A percentile compares a stretch with the other conserved stretches of the same genome.
phyloP scores from a whole-genome alignment of 1,140 invertebrate genomes.

The Drosophila sturtevanti region DNA sequence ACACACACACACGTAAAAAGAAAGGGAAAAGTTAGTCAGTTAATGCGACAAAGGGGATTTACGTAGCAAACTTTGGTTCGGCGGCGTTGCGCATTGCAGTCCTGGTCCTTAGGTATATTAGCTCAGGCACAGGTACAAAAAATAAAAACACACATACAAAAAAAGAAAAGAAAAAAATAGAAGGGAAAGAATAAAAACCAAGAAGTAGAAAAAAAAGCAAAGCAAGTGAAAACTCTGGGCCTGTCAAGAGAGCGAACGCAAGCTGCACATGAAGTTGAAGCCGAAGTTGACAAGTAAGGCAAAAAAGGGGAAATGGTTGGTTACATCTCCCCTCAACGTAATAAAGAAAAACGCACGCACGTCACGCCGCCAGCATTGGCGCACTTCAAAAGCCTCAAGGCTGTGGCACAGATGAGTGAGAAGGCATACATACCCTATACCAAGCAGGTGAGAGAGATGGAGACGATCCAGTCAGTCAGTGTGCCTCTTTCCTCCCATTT shows the following conservation, averaged over 20 bases:
- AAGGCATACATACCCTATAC: slow-evolving; percentile 16
- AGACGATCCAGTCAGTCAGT: background rate
- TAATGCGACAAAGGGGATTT: slow-evolving; percentile 80
- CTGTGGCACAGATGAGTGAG: slow-evolving; percentile 41
- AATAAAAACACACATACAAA: slow-evolving; percentile 24
- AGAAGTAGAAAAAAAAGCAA: background rate
- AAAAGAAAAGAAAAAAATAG: slow-evolving; percentile 12
- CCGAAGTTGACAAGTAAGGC: slow-evolving; percentile 28
- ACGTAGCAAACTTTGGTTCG: slow-evolving; percentile 70
- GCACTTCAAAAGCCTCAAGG: slow-evolving; percentile 63
- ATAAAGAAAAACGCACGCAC: slow-evolving; percentile 76
- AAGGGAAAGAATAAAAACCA: background rate
- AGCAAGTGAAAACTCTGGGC: slow-evolving; percentile 18
- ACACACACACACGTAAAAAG: slow-evolving; percentile 17
- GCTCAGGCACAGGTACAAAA: slow-evolving; percentile 31
- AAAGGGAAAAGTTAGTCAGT: slow-evolving; percentile 72
- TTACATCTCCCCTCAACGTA: slow-evolving; percentile 53
- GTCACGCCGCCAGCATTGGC: slow-evolving; percentile 70
- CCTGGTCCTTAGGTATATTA: slow-evolving; percentile 63
- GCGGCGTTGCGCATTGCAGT: slow-evolving; percentile 67
- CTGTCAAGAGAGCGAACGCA: slow-evolving; percentile 40
- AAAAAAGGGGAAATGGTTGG: slow-evolving; percentile 31
- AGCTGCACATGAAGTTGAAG: slow-evolving; percentile 59
- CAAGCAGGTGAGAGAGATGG: slow-evolving; percentile 5
- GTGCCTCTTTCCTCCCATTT: slow-evolving; percentile 15